These are phyloP conservation scores for Sphaerodactylus townsendi DNA, from an alignment of 2,113 vertebrate genomes.

Conservation along the genomic window DNA sequence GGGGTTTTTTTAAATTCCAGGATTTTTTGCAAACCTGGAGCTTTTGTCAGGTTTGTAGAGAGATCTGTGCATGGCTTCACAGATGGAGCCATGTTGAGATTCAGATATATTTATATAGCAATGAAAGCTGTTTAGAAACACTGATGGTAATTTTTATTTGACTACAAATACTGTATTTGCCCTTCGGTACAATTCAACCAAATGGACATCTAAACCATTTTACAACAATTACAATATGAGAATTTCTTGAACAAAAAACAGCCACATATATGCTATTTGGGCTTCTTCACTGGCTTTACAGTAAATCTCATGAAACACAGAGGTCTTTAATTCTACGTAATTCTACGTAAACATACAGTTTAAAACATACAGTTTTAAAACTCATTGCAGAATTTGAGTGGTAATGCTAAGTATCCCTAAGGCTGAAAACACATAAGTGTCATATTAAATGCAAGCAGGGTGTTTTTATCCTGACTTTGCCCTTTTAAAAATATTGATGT, in stretches of 20 bases:
- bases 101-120: background rate
- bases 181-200: background rate
- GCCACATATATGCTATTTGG: background rate
- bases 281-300: background rate
- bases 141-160: background rate
- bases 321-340: background rate
- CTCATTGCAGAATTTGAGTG: slow-evolving; percentile 27
- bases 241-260: no score
- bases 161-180: background rate
- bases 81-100: background rate
- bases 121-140: background rate
- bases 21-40: no score
- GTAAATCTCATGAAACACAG: background rate
- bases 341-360: no score
- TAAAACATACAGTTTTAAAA: slow-evolving; percentile 13
- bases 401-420: slow-evolving; percentile 17
- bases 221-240: background rate
- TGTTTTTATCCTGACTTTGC: slow-evolving; percentile 30
- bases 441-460: background rate
- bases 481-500: slow-evolving; percentile 28
- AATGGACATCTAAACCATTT: background rate
- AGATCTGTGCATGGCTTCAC: background rate
- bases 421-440: slow-evolving; percentile 14
- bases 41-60: no score
- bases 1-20: no score